A percentile compares a stretch with the other conserved stretches of the same genome.
phyloP scores from a whole-genome alignment of 2,888 invertebrate genomes.

The Drosophila monieri region DNA sequence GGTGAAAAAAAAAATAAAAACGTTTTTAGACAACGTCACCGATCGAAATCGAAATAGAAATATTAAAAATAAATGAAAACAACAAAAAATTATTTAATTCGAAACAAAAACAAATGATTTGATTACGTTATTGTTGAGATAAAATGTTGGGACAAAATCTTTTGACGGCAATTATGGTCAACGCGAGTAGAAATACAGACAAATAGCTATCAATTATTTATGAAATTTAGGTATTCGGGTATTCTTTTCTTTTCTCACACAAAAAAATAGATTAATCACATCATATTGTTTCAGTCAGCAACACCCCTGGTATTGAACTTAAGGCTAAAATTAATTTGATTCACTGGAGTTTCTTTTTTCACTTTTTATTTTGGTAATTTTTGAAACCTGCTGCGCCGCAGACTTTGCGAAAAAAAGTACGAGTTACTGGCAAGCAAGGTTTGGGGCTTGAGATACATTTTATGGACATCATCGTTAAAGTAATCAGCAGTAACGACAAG shows the following conservation, averaged over 20 bases:
- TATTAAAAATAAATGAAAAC: slow-evolving; percentile 30
- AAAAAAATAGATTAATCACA: neutral
- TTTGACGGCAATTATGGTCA: neutral
- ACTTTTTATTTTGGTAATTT: slow-evolving; percentile 30
- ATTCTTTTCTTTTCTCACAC: too few species aligned
- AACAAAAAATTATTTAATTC: slow-evolving; percentile 40
- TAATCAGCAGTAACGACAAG: slow-evolving; percentile 71
- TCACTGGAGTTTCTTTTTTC: slow-evolving; percentile 34
- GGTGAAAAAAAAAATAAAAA: slow-evolving; percentile 10
- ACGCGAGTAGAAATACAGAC: neutral
- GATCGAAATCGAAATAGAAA: slow-evolving; percentile 45
- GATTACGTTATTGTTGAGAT: slow-evolving; percentile 47
- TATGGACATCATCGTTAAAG: slow-evolving; percentile 74
- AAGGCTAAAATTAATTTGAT: slow-evolving; percentile 27
- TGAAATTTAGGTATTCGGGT: too few species aligned
- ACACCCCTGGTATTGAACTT: slow-evolving; percentile 9
- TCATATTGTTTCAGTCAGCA: neutral
- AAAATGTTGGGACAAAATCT: too few species aligned
- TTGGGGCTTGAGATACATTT: slow-evolving; percentile 62
- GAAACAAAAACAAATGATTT: slow-evolving; percentile 40
- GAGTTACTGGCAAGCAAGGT: slow-evolving; percentile 13
- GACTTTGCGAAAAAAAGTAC: slow-evolving; percentile 39
- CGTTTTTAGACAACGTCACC: slow-evolving; percentile 35
- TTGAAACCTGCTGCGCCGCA: slow-evolving; percentile 58
- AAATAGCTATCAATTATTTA: too few species aligned